Evolutionary conservation across 2,797 vertebrate species (phyloP), one percentile per base, ranked within the genome.

Genomic region (Anableps anableps): DNA sequence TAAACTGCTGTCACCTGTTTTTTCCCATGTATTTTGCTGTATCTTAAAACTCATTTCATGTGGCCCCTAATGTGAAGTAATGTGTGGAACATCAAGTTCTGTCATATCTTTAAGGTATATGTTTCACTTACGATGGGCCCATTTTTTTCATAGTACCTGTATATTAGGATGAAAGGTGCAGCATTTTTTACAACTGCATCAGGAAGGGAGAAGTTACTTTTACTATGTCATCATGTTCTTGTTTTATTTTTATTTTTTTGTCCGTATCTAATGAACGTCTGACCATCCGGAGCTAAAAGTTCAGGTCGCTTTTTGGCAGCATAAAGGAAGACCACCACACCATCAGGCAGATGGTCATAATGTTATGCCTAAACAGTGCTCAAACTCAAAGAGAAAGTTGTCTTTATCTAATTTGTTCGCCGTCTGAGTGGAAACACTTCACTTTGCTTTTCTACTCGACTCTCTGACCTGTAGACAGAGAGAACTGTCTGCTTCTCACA

Each of bases 391-490:
- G 66, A 38, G 17, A 72, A 81, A 41, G n/a, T 77, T 1, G 11
- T 71, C 45, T 26, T 41, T 43, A 21, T 70, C 31, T 51, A 86
- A 75, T 83, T 80, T 80, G 60, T 82, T 88, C 66, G 19, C 34
- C 77, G 53, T 75, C 51, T 76, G 53, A 78, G 71, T 53, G 50
- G 41, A 45, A 58, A 78, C 74, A 10, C 51, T 74, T 82, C 34
- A 53, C 50, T 86, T 79, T 75, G 71, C 48, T 80, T 75, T 86
- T 78, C 78, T 13, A 76, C 45, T 53, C 48, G 13, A 80, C 87
- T 78, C 79, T 80, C 55, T 86, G 85, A 91, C 89, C 86, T 66
- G 68, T 23, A 81, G 82, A 85, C 72, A 60, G 70, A 77, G 16
- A 74, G 53, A 83, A 85, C 80, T 85, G 72, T 73, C 75, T 73